Base-by-base conservation (phyloP, 2,797 vertebrate genomes). In the Acanthurus lineatus region DNA sequence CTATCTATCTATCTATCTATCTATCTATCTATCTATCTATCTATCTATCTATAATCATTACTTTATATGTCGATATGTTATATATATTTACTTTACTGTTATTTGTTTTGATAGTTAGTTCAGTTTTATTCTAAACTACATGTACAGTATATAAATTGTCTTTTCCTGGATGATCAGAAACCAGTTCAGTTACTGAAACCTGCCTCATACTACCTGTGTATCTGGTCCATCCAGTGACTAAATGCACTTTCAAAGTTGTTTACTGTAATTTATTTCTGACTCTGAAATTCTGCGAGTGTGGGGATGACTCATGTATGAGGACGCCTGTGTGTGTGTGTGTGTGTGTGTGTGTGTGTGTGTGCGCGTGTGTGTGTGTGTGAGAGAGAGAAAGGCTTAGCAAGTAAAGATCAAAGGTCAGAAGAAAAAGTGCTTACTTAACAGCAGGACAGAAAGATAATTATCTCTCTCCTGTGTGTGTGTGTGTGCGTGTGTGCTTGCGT, bases 401-500 rank as follows among this genome's bases (percentile, higher is more conserved):
- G 75, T 76, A 53, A 60, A 38, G 70, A 65, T 53, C 69, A 93
- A 80, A 89, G 88, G 80, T 91, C 78, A 85, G 45, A 68, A 61
- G 47, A 69, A 49, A 83, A 84, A 84, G 73, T 82, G 70, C 69
- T 83, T 82, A 73, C 69, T 69, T 86, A 84, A 89, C 80, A 86
- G 68, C 83, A 84, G 79, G 68, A 77, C 72, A 73, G 49, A 71
- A 73, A 77, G 62, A 63, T 91, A 62, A 38, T 74, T 57, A 76
- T 85, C 68, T 76, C 20, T 64, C 40, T 53, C 9, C 2, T 44
- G 32, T 78, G 58, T 22, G 14, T 77, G 62, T 76, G 20, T 45
- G 9, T 51, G 45, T 64, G 20, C 10, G 40, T 42, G 40, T 51
- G 45, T 64, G 4, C 62, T 45, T 52, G 45, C 65, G 51, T 69